Conservation (phyloP, 2,113 vertebrate species). For the Phyllopteryx taeniolatus region DNA sequence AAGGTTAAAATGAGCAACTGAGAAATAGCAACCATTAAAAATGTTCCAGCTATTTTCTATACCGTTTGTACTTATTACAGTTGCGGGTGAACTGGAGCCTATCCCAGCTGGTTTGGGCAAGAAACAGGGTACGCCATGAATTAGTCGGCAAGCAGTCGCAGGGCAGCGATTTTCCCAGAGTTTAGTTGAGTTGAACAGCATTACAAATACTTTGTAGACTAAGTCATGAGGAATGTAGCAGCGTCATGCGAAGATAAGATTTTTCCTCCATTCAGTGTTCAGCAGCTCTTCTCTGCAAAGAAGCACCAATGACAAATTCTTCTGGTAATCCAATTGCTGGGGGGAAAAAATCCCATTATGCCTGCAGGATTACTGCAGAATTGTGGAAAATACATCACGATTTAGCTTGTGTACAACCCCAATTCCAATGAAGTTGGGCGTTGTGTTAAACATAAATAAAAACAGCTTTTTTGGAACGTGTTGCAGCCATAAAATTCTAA, state of each 20-base stretch:
- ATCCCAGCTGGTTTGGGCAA: background rate
- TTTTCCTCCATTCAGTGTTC: conserved; percentile 21
- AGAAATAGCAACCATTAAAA: background rate
- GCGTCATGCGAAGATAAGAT: conserved; percentile 9
- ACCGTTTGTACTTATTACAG: background rate
- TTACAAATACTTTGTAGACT: conserved; percentile 3
- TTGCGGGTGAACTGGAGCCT: background rate
- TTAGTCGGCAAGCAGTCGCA: background rate
- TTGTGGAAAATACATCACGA: background rate
- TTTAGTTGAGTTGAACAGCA: background rate
- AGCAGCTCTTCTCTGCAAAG: conserved; percentile 18
- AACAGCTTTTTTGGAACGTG: no score
- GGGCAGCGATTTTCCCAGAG: background rate
- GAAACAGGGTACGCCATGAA: background rate
- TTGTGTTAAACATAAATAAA: no score
- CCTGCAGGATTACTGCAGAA: conserved; percentile 6
- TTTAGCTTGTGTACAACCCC: background rate
- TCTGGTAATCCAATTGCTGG: conserved; percentile 26
- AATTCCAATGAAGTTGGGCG: no score
- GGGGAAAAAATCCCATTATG: conserved; percentile 32
- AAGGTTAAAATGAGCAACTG: no score
- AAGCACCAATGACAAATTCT: conserved; percentile 19
- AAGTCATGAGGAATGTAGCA: conserved; percentile 8
- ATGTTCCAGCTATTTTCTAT: background rate
- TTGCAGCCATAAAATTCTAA: no score